These are phyloP conservation scores for Chelonus insularis DNA, from an alignment of 1,140 invertebrate species.

Conservation along the genomic window DNA sequence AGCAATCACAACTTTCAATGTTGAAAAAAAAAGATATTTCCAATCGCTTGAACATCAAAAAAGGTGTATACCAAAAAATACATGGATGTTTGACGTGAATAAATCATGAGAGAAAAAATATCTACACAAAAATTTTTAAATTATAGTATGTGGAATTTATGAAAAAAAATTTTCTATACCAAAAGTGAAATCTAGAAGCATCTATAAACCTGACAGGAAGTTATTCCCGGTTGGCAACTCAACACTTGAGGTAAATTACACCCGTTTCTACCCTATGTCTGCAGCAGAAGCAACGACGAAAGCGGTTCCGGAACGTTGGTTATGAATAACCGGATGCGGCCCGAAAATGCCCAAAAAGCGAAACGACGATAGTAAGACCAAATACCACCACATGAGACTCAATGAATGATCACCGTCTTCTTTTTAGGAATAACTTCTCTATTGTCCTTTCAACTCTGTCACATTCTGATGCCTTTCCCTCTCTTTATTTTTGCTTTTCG, in stretches of 20 bases:
- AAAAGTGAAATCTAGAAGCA: too few relatives aligned
- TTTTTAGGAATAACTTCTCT: neutral
- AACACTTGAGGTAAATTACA: conserved; percentile 33
- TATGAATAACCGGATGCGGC: conserved; percentile 32
- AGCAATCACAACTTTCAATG: too few relatives aligned
- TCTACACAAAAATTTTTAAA: too few relatives aligned
- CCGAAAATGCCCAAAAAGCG: conserved; percentile 36
- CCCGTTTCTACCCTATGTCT: conserved; percentile 21
- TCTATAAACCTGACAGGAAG: conserved; percentile 21
- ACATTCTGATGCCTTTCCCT: neutral
- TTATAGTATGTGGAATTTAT: too few relatives aligned
- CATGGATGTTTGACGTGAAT: too few relatives aligned
- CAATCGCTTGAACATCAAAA: too few relatives aligned
- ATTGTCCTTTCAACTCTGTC: too few relatives aligned
- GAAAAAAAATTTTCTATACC: too few relatives aligned
- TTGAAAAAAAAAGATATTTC: too few relatives aligned
- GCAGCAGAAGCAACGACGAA: conserved; percentile 9
- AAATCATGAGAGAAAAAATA: too few relatives aligned
- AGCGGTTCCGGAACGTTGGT: conserved; percentile 40
- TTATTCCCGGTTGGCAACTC: conserved; percentile 22
- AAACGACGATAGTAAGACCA: conserved; percentile 17
- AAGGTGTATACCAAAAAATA: too few relatives aligned
- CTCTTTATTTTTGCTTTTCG: conserved; percentile 18
- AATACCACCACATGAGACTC: neutral
- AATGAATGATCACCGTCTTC: neutral